phyloP scores from a whole-genome alignment of 2,888 invertebrate species.

The Meloe dianella region DNA sequence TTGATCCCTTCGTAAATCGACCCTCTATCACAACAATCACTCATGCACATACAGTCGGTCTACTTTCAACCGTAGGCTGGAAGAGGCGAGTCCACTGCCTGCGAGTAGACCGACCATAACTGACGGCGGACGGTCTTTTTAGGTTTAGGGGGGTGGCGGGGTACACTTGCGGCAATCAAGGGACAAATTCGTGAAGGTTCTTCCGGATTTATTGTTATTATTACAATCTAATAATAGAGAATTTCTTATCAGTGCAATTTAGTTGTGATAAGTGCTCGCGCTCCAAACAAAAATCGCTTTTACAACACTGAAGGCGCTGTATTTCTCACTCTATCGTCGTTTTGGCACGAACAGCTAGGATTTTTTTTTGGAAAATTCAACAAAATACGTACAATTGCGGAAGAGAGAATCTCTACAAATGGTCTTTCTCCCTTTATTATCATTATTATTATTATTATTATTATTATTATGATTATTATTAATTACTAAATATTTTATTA shows the following conservation, averaged over 20 bases:
- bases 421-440: neutral
- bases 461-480: neutral
- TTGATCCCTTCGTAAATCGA: conserved; percentile 19
- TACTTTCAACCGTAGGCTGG: no score
- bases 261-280: neutral
- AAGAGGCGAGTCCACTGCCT: no score
- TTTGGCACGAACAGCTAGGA: neutral
- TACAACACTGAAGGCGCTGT: conserved; percentile 27
- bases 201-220: no score
- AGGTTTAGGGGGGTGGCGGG: no score
- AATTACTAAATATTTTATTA: neutral
- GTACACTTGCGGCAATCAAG: neutral
- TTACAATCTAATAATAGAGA: neutral
- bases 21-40: neutral
- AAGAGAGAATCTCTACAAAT: neutral
- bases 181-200: no score
- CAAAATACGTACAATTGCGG: neutral
- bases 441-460: neutral
- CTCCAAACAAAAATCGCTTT: neutral
- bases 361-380: neutral
- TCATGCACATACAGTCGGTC: no score
- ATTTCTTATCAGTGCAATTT: neutral
- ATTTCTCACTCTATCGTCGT: conserved; percentile 25
- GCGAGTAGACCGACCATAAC: no score
- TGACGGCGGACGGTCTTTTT: neutral